Evolutionary conservation across 2,888 invertebrate genomes (phyloP).

Genomic region (Coenonympha arcania): DNA sequence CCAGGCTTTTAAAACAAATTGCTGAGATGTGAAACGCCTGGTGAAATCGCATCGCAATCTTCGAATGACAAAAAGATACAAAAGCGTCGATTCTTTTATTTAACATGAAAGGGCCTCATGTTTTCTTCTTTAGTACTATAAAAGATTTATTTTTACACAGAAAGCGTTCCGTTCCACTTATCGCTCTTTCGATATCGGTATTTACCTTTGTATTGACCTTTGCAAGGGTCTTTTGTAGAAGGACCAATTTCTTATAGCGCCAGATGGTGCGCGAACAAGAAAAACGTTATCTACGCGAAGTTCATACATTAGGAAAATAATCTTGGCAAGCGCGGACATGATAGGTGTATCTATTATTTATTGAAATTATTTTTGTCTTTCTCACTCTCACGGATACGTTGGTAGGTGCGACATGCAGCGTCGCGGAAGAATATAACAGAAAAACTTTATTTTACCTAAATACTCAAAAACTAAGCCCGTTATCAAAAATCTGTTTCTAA

Average conservation of each 20-base stretch:
- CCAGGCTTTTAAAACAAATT: too few species aligned
- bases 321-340: background rate
- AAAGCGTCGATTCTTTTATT: background rate
- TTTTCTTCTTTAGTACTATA: background rate
- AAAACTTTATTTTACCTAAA: too few species aligned
- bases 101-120: background rate
- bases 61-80: too few species aligned
- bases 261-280: constrained; percentile 31
- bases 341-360: too few species aligned
- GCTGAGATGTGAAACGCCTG: too few species aligned
- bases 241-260: constrained; percentile 27
- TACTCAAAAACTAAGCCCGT: too few species aligned
- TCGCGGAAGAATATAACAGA: too few species aligned
- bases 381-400: too few species aligned
- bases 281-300: constrained; percentile 29
- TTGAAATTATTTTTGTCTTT: too few species aligned
- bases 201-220: constrained; percentile 20
- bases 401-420: too few species aligned
- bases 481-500: too few species aligned
- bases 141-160: constrained; percentile 1
- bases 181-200: constrained; percentile 1
- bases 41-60: too few species aligned
- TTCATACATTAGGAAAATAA: constrained; percentile 17
- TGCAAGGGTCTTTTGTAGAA: constrained; percentile 16
- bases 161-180: constrained; percentile 3